These are phyloP conservation scores for Actias luna DNA, from an alignment of 2,888 invertebrate genomes.

Conservation along the genomic window DNA sequence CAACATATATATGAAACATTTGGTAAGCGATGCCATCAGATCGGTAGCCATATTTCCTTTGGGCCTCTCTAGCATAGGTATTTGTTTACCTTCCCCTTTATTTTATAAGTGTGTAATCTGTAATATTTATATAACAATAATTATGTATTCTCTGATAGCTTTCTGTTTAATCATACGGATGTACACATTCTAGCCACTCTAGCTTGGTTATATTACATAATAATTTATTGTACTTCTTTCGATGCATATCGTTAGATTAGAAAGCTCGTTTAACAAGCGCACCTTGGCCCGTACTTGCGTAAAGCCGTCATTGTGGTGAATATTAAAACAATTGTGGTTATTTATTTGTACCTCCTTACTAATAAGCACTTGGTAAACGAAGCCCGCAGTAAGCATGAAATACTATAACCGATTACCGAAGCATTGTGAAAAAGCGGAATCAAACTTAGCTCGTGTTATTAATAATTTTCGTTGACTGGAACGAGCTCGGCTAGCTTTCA, in stretches of 20 bases:
- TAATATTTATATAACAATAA: background rate
- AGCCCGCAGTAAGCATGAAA: constrained; percentile 59
- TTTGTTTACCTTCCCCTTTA: background rate
- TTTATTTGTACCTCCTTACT: constrained; percentile 47
- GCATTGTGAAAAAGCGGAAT: constrained; percentile 67
- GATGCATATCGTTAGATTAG: constrained; percentile 49
- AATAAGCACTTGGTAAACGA: constrained; percentile 57
- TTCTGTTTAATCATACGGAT: constrained; percentile 41
- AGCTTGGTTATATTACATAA: background rate
- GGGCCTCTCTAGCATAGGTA: constrained; percentile 19
- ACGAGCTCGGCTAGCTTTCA: constrained; percentile 8
- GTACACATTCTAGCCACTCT: background rate
- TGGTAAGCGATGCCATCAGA: constrained; percentile 51
- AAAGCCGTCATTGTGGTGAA: constrained; percentile 45
- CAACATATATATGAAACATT: constrained; percentile 61
- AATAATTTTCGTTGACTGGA: constrained; percentile 11
- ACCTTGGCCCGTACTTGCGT: constrained; percentile 54
- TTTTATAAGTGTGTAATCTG: background rate
- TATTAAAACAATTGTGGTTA: constrained; percentile 29
- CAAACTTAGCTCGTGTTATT: constrained; percentile 26
- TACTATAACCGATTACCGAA: constrained; percentile 60
- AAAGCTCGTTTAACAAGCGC: constrained; percentile 59
- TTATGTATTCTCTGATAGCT: constrained; percentile 25
- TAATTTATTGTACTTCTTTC: constrained; percentile 33
- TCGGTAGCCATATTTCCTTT: constrained; percentile 24